Evolutionary conservation across 1,140 invertebrate genomes (phyloP), one percentile per base, ranked within the genome.

Genomic region (Cydia splendana): DNA sequence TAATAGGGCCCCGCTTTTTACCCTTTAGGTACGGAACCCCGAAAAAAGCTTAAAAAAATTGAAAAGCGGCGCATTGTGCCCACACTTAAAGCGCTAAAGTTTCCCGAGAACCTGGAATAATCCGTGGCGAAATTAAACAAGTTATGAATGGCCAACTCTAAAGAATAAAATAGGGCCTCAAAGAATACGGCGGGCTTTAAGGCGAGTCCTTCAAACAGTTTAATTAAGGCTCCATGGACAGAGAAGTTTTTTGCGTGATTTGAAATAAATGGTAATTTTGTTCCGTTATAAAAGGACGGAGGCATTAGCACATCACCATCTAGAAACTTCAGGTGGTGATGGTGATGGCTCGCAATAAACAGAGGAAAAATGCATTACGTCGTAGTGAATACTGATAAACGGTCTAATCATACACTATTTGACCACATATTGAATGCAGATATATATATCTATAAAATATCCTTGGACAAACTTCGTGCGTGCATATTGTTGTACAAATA

Each of bases 91-190:
- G 12, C 45, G n/a, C 53, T 57, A 57, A 62, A 62, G 18, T 51
- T 62, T 62, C 20, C 18, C 57, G 20, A n/a, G 57, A 62, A 62
- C 57, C 57, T 62, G 57, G 57, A 62, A 62, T 62, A 62, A 62
- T 62, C 57, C 57, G 57, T 62, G 57, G 57, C 57, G 57, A 62
- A 62, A 62, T 62, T 62, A 62, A 62, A 62, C 57, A 62, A 62
- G 57, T 62, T 62, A 62, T 62, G 57, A 62, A 62, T 62, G 57
- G 18, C 57, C 10, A n/a, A 15, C 48, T 62, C 9, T 12, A 10
- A 24, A 62, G 57, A 62, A 62, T 62, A 62, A 62, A 62, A 62
- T 24, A 24, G 20, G 57, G 57, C 20, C 57, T 62, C 57, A 24
- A 62, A 62, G 57, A 62, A 53, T 53, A 18, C 12, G 15, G 53